These are phyloP conservation scores for Chelonia mydas DNA, from an alignment of 2,797 vertebrate species.

Conservation along the genomic window DNA sequence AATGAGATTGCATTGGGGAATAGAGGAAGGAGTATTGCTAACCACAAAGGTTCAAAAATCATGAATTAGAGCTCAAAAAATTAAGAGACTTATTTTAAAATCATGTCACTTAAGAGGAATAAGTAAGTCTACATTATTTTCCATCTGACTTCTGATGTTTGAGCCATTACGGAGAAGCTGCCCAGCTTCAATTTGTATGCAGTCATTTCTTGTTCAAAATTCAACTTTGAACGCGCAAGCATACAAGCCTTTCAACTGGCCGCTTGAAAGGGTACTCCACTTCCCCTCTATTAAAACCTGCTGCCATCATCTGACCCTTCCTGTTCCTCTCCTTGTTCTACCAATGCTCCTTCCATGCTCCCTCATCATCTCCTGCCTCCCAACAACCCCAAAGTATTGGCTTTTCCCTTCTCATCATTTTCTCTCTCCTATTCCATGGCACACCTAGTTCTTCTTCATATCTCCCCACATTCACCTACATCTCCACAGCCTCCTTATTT, in stretches of 20 bases:
- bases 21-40: not conserved
- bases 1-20: accelerated
- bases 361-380: accelerated
- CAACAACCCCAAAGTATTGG: not conserved
- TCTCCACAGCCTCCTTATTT: not conserved
- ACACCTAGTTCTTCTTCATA: not conserved
- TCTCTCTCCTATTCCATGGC: not conserved
- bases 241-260: not conserved
- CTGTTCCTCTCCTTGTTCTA: not conserved
- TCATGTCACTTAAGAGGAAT: not conserved
- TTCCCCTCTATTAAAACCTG: not conserved
- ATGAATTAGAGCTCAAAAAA: not conserved
- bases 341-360: no score
- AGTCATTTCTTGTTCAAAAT: slow-evolving; percentile 27
- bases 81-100: not conserved
- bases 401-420: not conserved
- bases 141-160: no score
- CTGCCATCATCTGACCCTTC: not conserved
- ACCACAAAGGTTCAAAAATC: not conserved
- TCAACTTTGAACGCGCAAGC: not conserved
- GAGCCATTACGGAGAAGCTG: not conserved
- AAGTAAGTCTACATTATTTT: no score
- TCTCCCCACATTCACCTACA: not conserved
- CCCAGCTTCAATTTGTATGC: not conserved
- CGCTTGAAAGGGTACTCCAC: not conserved